Evolutionary conservation across 2,797 vertebrate genomes (phyloP).

Genomic region (Apodemus agrarius): DNA sequence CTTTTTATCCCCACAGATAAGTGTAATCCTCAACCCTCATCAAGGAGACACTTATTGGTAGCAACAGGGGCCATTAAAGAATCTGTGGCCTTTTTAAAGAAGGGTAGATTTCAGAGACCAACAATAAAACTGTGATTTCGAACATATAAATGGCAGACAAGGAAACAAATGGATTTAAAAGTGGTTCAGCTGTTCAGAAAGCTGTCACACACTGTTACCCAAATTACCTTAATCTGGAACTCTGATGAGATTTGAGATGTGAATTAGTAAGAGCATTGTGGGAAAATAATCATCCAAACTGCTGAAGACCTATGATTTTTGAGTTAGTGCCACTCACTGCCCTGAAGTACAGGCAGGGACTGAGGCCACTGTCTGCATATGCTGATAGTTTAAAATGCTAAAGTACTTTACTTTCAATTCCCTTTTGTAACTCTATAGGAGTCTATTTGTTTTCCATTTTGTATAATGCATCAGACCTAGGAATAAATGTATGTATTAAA

Average conservation of each 20-base stretch:
- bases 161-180: background rate
- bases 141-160: background rate
- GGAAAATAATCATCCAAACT: background rate
- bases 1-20: background rate
- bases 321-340: background rate
- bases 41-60: background rate
- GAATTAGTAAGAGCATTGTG: background rate
- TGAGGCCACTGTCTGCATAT: background rate
- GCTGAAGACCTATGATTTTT: background rate
- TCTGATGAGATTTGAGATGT: background rate
- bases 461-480: background rate
- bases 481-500: background rate
- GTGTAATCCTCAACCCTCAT: background rate
- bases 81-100: background rate
- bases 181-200: background rate
- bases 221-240: background rate
- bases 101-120: background rate
- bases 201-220: background rate
- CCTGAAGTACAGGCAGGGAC: background rate
- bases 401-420: slow-evolving; percentile 17
- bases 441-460: slow-evolving; percentile 20
- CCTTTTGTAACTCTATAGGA: slow-evolving; percentile 15
- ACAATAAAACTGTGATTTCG: background rate
- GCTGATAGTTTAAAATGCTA: slow-evolving; percentile 8
- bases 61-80: background rate